phyloP scores from a whole-genome alignment of 2,113 vertebrate species.

The Saccopteryx bilineata region DNA sequence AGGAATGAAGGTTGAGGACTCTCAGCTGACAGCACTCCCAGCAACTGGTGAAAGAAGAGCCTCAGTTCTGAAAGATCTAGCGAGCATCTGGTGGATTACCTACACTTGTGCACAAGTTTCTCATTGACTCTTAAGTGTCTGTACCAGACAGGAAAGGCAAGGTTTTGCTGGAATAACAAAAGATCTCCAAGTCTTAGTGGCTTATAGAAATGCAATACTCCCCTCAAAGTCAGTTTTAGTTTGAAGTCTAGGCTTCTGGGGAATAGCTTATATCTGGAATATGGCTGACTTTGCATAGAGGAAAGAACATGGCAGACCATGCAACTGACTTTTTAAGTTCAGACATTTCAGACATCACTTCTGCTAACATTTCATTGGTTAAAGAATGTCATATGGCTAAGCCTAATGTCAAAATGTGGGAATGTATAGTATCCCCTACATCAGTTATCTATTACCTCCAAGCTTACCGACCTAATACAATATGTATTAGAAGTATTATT shows the following conservation, averaged over 20 bases:
- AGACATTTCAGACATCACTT: not conserved
- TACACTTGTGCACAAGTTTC: not conserved
- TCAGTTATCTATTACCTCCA: not conserved
- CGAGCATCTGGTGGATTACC: not conserved
- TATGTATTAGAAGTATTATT: not conserved
- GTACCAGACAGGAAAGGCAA: not conserved
- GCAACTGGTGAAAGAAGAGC: not conserved
- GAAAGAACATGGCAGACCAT: not conserved
- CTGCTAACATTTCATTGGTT: slow-evolving; percentile 10
- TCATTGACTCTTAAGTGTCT: not conserved
- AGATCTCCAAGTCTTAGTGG: not conserved
- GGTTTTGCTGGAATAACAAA: not conserved
- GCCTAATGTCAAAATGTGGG: not conserved
- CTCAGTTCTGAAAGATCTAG: not conserved
- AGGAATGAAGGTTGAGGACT: not conserved
- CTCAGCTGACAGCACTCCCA: not conserved
- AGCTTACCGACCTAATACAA: not conserved
- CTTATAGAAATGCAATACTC: not conserved
- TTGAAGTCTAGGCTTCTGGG: not conserved
- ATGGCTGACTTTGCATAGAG: not conserved
- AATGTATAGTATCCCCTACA: not conserved
- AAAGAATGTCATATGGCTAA: not conserved
- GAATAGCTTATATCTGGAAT: not conserved
- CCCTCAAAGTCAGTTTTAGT: not conserved
- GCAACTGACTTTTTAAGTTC: not conserved